Conservation (phyloP, 2,888 invertebrate genomes). For the Thysanoteuthis rhombus region DNA sequence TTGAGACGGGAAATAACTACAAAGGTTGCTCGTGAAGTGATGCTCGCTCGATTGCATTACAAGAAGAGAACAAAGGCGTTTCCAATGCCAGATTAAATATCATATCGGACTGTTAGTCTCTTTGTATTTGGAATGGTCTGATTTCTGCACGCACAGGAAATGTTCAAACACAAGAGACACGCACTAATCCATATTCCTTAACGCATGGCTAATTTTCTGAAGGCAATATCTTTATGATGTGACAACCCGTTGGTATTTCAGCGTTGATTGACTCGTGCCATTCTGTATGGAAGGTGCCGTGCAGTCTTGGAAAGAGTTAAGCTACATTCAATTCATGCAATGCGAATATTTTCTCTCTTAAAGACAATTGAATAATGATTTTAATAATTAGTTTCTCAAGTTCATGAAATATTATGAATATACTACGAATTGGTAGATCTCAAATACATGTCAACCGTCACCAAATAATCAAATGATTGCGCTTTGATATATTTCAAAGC, state of each 20-base stretch:
- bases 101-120: not conserved
- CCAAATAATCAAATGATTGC: too few species aligned
- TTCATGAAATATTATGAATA: too few species aligned
- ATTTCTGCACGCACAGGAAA: not conserved
- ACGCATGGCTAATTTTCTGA: not conserved
- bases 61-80: not conserved
- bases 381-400: too few species aligned
- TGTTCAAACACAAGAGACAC: not conserved
- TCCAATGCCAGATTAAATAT: not conserved
- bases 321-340: too few species aligned
- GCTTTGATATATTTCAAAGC: too few species aligned
- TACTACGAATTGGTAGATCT: too few species aligned
- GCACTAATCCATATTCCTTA: not conserved
- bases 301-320: too few species aligned
- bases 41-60: not conserved
- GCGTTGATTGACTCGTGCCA: too few species aligned
- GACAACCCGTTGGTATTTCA: not conserved
- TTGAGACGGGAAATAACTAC: not conserved
- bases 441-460: too few species aligned
- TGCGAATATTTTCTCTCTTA: too few species aligned
- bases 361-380: too few species aligned
- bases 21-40: not conserved
- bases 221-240: not conserved
- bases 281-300: too few species aligned
- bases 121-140: not conserved